Evolutionary conservation across 2,888 invertebrate genomes (phyloP).

Genomic region (Acleris literana): DNA sequence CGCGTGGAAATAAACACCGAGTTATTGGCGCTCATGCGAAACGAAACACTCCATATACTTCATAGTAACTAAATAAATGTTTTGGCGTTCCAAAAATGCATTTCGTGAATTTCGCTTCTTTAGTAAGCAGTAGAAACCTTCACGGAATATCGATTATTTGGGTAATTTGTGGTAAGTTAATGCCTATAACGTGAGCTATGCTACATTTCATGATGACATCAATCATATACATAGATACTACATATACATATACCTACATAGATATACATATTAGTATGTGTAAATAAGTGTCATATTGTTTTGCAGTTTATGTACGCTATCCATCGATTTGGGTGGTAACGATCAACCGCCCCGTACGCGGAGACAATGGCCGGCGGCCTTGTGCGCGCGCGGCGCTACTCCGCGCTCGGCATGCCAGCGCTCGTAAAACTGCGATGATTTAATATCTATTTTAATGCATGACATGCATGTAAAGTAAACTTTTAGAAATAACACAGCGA

Average conservation of each 20-base stretch:
- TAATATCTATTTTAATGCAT: slow-evolving; percentile 1
- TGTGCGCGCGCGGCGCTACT: background rate
- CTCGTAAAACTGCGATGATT: slow-evolving; percentile 7
- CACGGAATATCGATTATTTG: no score
- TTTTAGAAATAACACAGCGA: background rate
- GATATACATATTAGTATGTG: background rate
- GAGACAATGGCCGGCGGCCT: slow-evolving; percentile 4
- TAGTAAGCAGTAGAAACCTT: no score
- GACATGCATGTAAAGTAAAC: background rate
- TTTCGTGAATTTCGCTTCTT: no score
- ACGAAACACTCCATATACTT: background rate
- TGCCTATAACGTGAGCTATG: no score
- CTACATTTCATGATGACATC: no score
- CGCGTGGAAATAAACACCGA: slow-evolving; percentile 13
- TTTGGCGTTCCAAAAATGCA: no score
- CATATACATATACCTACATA: no score
- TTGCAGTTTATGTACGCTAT: background rate
- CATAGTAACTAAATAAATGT: no score
- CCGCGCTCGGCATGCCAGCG: background rate
- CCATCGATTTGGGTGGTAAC: background rate
- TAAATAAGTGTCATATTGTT: background rate
- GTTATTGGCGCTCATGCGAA: slow-evolving; percentile 4
- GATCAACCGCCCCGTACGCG: background rate
- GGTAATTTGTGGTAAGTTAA: no score
- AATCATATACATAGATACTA: no score